These are phyloP conservation scores for Cygnus olor DNA, from an alignment of 2,797 vertebrate species.

Conservation along the genomic window DNA sequence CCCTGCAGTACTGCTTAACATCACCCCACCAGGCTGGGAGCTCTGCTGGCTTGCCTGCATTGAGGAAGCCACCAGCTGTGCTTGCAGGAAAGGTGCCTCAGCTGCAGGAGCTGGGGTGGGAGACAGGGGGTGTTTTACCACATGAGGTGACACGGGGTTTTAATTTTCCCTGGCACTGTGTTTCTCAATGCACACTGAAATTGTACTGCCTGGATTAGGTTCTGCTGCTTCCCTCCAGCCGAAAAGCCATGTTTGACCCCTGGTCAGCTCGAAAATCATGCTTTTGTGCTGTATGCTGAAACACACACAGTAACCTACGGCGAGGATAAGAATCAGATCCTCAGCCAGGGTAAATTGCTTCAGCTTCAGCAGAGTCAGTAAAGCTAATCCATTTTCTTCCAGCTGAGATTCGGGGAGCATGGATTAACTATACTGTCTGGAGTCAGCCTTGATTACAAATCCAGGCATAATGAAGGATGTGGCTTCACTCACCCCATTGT, in stretches of 20 bases:
- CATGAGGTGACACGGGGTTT: not conserved
- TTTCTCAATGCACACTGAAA: not conserved
- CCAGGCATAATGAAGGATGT: not conserved
- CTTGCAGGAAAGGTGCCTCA: not conserved
- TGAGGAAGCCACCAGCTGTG: not conserved
- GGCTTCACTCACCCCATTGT: not conserved
- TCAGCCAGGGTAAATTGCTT: constrained; percentile 4
- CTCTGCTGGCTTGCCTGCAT: not conserved
- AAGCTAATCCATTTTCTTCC: constrained; percentile 60
- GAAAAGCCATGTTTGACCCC: not conserved
- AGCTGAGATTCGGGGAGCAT: constrained; percentile 20
- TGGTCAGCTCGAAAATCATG: not conserved
- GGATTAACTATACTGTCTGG: constrained; percentile 31
- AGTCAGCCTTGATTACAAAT: constrained; percentile 43
- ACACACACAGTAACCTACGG: not conserved
- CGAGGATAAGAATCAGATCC: not conserved
- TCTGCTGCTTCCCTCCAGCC: not conserved
- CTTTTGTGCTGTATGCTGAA: not conserved
- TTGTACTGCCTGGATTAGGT: fast-evolving
- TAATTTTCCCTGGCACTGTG: not conserved
- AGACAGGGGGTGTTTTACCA: not conserved
- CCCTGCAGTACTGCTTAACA: constrained; percentile 16
- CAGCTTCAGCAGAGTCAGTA: constrained; percentile 17
- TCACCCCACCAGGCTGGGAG: not conserved
- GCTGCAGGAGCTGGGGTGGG: not conserved